Percentiles rank a stretch among this genome's conserved stretches.
These are phyloP conservation scores for Myotis vivesi DNA, from an alignment of 2,797 vertebrate genomes.

Conservation along the genomic window DNA sequence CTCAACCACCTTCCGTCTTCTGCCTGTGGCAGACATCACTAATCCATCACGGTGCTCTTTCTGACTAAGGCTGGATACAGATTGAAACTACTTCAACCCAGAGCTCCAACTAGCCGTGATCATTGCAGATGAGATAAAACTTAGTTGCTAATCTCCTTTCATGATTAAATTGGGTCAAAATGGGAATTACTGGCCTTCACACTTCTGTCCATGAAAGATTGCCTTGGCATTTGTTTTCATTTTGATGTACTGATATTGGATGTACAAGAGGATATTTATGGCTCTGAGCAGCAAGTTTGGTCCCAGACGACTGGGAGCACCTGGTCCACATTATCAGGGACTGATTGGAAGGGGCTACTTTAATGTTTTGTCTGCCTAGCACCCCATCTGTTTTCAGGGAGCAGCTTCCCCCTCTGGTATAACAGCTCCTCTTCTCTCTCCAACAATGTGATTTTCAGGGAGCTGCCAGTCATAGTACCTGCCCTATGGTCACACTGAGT, in stretches of 20 bases:
- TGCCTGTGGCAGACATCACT: constrained; percentile 21
- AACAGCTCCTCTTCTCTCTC: background rate
- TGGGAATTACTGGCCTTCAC: background rate
- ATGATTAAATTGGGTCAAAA: background rate
- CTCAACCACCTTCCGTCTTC: fast-evolving
- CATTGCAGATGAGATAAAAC: background rate
- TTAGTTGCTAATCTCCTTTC: background rate
- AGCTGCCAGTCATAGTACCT: background rate
- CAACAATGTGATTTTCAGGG: background rate
- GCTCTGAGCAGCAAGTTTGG: background rate
- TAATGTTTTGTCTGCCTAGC: background rate
- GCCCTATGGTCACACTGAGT: no score
- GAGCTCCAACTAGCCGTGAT: background rate
- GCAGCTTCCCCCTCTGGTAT: background rate
- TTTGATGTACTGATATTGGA: background rate
- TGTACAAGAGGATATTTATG: background rate
- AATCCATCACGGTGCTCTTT: background rate
- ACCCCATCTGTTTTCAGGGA: background rate
- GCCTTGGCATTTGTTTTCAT: background rate
- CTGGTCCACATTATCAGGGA: background rate
- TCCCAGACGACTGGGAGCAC: background rate
- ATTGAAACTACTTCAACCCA: background rate
- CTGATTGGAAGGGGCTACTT: background rate
- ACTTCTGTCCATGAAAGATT: background rate
- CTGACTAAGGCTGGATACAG: background rate